Conservation (phyloP, 1,140 invertebrate species). For the Pseudomyrmex cubaensis region DNA sequence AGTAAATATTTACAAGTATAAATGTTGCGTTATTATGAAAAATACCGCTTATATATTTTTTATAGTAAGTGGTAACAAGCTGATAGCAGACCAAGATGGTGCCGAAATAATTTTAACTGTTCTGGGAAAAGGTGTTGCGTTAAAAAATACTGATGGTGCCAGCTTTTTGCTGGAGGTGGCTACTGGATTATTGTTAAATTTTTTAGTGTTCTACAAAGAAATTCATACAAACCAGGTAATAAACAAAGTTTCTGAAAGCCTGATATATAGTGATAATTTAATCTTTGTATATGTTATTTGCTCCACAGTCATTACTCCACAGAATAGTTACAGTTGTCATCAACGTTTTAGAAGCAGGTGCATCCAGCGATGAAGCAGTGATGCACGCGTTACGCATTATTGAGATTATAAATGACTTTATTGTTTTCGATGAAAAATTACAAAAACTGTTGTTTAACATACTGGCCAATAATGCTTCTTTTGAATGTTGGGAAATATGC, state of each 20-base stretch:
- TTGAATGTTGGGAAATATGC: slow-evolving; percentile 90
- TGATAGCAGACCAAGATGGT: slow-evolving; percentile 88
- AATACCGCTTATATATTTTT: slow-evolving; percentile 11
- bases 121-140: slow-evolving; percentile 73
- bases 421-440: slow-evolving; percentile 78
- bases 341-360: slow-evolving; percentile 85
- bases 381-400: slow-evolving; percentile 90
- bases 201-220: slow-evolving; percentile 90
- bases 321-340: slow-evolving; percentile 88
- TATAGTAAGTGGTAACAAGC: slow-evolving; percentile 84
- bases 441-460: slow-evolving; percentile 77
- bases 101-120: slow-evolving; percentile 81
- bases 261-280: slow-evolving; percentile 44
- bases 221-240: slow-evolving; percentile 83
- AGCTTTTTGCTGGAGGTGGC: slow-evolving; percentile 85
- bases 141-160: slow-evolving; percentile 74
- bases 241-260: slow-evolving; percentile 13
- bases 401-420: slow-evolving; percentile 89
- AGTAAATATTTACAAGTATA: not conserved
- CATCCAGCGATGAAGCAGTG: slow-evolving; percentile 85
- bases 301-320: slow-evolving; percentile 87
- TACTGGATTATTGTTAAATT: slow-evolving; percentile 92
- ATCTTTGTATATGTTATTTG: slow-evolving; percentile 46
- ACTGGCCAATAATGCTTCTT: slow-evolving; percentile 75
- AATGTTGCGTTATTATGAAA: slow-evolving; percentile 17